These are phyloP conservation scores for cattle (Bos taurus) DNA, from an alignment of 2,113 vertebrate genomes.

Conservation along the genomic window ARS-UCD2.0 NC_037332.1:36833501-36834000, in stretches of 20 bases:
- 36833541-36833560: rapidly evolving
- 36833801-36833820: not conserved
- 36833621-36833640: too few species aligned
- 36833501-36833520: not conserved
- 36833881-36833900: not conserved
- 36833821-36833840: not conserved
- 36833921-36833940: not conserved
- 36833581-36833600: not conserved
- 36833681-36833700: not conserved
- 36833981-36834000: too few species aligned
- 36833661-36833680: not conserved
- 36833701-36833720: not conserved
- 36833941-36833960: not conserved
- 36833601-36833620: not conserved
- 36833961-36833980: not conserved
- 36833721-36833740: not conserved
- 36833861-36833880: not conserved
- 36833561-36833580: not conserved
- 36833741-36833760: not conserved
- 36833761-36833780: not conserved
- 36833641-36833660: not conserved
- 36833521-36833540: not conserved
- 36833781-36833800: not conserved
- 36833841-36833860: not conserved
- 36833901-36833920: not conserved